A percentile compares a stretch with the other conserved stretches of the same genome.
These are phyloP conservation scores for Enteromius afrohamiltoni DNA, from an alignment of 2,797 vertebrate genomes.

Conservation along the genomic window DNA sequence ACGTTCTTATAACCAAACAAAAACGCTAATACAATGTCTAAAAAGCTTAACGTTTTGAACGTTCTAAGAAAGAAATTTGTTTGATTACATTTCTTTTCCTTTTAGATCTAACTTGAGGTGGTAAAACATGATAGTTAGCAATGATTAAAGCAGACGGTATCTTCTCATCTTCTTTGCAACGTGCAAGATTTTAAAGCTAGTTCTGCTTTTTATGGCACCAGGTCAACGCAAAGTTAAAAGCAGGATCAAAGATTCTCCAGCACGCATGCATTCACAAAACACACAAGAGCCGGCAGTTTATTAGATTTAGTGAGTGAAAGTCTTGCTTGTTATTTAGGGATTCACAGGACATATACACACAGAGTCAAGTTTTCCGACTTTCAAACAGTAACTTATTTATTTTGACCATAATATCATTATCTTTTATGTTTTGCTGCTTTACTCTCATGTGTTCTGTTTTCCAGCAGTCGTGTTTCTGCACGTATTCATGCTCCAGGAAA, in stretches of 20 bases:
- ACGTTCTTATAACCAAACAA: too few relatives aligned
- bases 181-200: not conserved
- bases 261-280: not conserved
- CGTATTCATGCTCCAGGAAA: slow-evolving; percentile 23
- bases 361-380: not conserved
- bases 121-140: not conserved
- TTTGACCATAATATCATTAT: not conserved
- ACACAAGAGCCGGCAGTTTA: not conserved
- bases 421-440: slow-evolving; percentile 1
- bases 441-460: not conserved
- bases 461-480: not conserved
- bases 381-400: not conserved
- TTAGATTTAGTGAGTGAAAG: slow-evolving; percentile 1
- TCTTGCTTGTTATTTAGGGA: not conserved
- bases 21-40: too few relatives aligned
- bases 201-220: not conserved
- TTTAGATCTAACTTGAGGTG: not conserved
- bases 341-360: not conserved
- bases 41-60: too few relatives aligned
- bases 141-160: not conserved
- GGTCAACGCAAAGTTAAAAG: slow-evolving; percentile 8
- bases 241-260: slow-evolving; percentile 5
- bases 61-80: not conserved
- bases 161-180: not conserved
- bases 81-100: not conserved